These are phyloP conservation scores for Plutomurus gul DNA, from an alignment of 1,140 invertebrate genomes.

Conservation along the genomic window DNA sequence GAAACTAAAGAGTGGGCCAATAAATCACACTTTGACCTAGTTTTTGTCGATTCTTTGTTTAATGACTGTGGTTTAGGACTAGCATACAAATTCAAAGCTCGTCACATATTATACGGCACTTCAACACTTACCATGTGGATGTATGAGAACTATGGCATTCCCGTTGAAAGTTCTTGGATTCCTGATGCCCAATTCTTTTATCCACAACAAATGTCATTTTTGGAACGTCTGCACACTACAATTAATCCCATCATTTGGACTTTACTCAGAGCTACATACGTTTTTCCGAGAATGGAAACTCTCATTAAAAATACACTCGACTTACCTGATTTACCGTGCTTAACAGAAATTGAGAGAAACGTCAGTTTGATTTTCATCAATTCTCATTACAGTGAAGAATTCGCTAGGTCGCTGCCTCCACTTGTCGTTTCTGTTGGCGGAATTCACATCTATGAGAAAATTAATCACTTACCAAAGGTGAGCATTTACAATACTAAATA, in stretches of 20 bases:
- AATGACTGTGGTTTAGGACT: constrained; percentile 76
- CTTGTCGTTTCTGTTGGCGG: constrained; percentile 35
- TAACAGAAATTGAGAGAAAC: background rate
- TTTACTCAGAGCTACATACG: background rate
- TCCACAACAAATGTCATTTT: background rate
- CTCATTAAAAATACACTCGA: constrained; percentile 8
- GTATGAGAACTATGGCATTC: constrained; percentile 33
- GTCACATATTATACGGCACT: background rate
- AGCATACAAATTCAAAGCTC: constrained; percentile 66
- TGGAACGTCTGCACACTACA: constrained; percentile 13
- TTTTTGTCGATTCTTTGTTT: constrained; percentile 75
- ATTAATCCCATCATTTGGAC: constrained; percentile 27
- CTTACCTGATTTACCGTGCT: background rate
- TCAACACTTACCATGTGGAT: background rate
- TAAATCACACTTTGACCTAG: constrained; percentile 64
- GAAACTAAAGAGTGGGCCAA: constrained; percentile 1
- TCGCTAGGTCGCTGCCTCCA: constrained; percentile 20
- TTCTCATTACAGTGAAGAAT: constrained; percentile 30
- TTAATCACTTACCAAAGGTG: background rate
- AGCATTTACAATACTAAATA: too few species aligned
- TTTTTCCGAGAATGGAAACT: constrained; percentile 19
- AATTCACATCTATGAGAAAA: constrained; percentile 25
- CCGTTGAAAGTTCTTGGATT: constrained; percentile 35
- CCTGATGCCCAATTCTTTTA: background rate
- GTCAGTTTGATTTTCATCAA: constrained; percentile 27